These are phyloP conservation scores for Sitta carolinensis DNA, from an alignment of 2,797 vertebrate species.

Conservation along the genomic window DNA sequence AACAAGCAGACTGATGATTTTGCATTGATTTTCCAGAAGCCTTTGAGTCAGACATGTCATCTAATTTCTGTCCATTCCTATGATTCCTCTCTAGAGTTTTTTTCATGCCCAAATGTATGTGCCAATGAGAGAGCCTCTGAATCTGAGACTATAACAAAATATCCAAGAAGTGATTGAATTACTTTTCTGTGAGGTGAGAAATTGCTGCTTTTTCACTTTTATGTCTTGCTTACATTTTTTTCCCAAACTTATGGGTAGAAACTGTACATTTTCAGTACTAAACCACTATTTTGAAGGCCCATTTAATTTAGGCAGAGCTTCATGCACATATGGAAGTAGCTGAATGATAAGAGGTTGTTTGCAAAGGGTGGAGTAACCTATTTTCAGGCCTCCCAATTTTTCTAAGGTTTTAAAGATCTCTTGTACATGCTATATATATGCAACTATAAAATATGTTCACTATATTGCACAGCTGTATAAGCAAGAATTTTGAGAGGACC, in stretches of 20 bases:
- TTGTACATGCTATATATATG: neutral
- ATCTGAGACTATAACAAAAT: neutral
- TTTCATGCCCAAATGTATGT: neutral
- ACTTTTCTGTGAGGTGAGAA: neutral
- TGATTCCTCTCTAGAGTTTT: neutral
- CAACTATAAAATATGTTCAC: neutral
- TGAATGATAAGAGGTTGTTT: constrained; percentile 28
- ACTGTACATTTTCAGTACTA: neutral
- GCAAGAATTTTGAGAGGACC: constrained; percentile 35
- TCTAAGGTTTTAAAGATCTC: constrained; percentile 7
- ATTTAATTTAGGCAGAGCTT: neutral
- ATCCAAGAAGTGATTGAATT: neutral
- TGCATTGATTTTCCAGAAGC: neutral
- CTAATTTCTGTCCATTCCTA: neutral
- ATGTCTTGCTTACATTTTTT: neutral
- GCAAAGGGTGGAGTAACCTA: constrained; percentile 27
- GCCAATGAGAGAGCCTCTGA: neutral
- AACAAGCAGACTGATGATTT: neutral
- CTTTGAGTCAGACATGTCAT: neutral
- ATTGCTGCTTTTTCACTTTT: neutral
- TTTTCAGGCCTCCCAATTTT: constrained; percentile 15
- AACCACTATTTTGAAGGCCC: neutral
- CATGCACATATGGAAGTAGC: neutral
- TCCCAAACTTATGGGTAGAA: neutral
- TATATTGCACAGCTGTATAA: constrained; percentile 52